Evolutionary conservation across 2,888 invertebrate genomes (phyloP).

Genomic region (Hydraecia micacea): DNA sequence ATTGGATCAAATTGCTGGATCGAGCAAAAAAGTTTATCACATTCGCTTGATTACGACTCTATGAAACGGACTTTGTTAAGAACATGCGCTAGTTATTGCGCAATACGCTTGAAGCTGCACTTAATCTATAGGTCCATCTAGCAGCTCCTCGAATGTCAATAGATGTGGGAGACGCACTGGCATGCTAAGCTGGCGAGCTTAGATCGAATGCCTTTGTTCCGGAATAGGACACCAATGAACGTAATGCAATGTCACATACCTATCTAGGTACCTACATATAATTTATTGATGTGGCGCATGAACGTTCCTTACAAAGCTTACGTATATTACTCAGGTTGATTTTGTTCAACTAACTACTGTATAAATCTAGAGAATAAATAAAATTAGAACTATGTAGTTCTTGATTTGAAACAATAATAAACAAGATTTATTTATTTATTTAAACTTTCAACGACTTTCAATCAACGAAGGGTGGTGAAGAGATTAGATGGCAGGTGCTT

Average conservation of each 20-base stretch:
- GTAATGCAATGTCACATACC: not conserved
- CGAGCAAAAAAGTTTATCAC: constrained; percentile 46
- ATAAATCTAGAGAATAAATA: too few relatives aligned
- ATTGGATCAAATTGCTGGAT: constrained; percentile 28
- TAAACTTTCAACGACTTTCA: too few relatives aligned
- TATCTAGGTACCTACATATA: not conserved
- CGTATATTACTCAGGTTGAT: not conserved
- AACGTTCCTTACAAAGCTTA: not conserved
- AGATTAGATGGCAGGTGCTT: too few relatives aligned
- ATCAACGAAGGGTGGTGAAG: too few relatives aligned
- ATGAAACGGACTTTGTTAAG: constrained; percentile 35
- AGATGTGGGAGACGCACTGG: not conserved
- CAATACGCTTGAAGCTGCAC: constrained; percentile 3
- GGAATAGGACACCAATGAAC: not conserved
- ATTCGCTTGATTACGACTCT: constrained; percentile 7
- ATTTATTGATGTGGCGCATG: not conserved
- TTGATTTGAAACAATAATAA: too few relatives aligned
- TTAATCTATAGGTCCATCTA: constrained; percentile 12
- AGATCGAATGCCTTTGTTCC: not conserved
- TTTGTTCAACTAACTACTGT: too few relatives aligned
- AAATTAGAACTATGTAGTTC: too few relatives aligned
- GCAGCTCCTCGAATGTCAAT: constrained; percentile 27
- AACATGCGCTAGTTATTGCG: constrained; percentile 25
- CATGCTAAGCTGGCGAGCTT: constrained; percentile 5
- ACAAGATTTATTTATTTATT: too few relatives aligned